phyloP scores from a whole-genome alignment of 2,113 vertebrate genomes.

The Oceanodroma tethys region DNA sequence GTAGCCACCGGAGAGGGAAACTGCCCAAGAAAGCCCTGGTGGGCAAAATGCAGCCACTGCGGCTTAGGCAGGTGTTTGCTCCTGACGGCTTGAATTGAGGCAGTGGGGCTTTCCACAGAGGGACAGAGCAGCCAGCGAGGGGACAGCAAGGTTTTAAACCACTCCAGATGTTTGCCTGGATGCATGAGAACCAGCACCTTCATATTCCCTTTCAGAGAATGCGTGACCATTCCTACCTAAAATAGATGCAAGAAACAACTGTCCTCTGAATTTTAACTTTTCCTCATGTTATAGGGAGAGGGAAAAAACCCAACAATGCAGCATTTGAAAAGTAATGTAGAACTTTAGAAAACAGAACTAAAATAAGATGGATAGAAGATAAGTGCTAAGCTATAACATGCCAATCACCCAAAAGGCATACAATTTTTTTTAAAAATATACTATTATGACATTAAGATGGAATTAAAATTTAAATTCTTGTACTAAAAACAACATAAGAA shows the following conservation, averaged over 20 bases:
- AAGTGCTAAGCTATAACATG: neutral
- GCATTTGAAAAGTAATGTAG: neutral
- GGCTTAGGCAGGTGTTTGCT: neutral
- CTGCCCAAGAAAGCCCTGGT: neutral
- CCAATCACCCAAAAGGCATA: neutral
- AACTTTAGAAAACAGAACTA: neutral
- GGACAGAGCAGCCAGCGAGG: neutral
- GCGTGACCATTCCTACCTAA: rapidly evolving
- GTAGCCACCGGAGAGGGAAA: rapidly evolving
- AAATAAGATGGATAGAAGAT: neutral
- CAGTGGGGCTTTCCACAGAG: neutral
- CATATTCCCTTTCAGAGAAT: neutral
- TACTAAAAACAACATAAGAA: neutral
- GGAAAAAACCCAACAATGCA: rapidly evolving
- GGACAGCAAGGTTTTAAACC: neutral
- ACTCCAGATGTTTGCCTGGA: rapidly evolving
- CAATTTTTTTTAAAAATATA: neutral
- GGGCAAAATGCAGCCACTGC: neutral
- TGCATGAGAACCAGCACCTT: neutral
- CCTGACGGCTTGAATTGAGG: neutral
- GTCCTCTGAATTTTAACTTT: neutral
- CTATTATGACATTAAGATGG: neutral
- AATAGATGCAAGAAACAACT: neutral
- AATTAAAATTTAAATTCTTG: neutral
- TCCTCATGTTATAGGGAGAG: rapidly evolving